phyloP scores from a whole-genome alignment of 2,797 vertebrate species.

The Neostethus bicornis region DNA sequence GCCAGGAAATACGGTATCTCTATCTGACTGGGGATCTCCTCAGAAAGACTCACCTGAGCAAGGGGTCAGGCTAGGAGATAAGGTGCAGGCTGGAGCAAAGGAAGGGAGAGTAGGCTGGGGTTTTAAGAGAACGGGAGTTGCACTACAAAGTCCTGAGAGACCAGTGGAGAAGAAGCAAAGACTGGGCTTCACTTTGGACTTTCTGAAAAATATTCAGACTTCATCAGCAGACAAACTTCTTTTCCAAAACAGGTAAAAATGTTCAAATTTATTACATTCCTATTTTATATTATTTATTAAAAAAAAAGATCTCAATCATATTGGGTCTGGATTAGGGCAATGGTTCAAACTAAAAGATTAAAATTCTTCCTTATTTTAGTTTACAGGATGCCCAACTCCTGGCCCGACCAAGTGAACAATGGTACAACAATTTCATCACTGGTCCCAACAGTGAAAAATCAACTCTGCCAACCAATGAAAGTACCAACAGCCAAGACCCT shows the following conservation, averaged over 20 bases:
- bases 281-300: no score
- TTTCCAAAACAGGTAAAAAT: slow-evolving; percentile 82
- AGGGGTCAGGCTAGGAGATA: slow-evolving; percentile 62
- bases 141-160: slow-evolving; percentile 60
- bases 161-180: slow-evolving; percentile 80
- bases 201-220: slow-evolving; percentile 73
- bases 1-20: slow-evolving; percentile 59
- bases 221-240: slow-evolving; percentile 72
- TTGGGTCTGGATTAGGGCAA: background rate
- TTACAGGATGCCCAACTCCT: slow-evolving; percentile 59
- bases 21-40: slow-evolving; percentile 69
- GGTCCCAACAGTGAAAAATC: slow-evolving; percentile 64
- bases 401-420: slow-evolving; percentile 68
- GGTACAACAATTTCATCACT: slow-evolving; percentile 60
- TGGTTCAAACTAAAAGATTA: background rate
- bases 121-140: slow-evolving; percentile 71
- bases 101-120: slow-evolving; percentile 68
- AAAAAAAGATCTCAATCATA: background rate
- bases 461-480: slow-evolving; percentile 42
- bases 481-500: slow-evolving; percentile 48
- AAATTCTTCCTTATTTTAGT: slow-evolving; percentile 48
- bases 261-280: background rate
- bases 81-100: slow-evolving; percentile 51
- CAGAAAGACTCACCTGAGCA: slow-evolving; percentile 66
- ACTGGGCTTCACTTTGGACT: slow-evolving; percentile 71